Percentiles rank a stretch among this genome's conserved stretches.
phyloP scores from a whole-genome alignment of 2,888 invertebrate genomes.

The Nipponacmea schrenckii region DNA sequence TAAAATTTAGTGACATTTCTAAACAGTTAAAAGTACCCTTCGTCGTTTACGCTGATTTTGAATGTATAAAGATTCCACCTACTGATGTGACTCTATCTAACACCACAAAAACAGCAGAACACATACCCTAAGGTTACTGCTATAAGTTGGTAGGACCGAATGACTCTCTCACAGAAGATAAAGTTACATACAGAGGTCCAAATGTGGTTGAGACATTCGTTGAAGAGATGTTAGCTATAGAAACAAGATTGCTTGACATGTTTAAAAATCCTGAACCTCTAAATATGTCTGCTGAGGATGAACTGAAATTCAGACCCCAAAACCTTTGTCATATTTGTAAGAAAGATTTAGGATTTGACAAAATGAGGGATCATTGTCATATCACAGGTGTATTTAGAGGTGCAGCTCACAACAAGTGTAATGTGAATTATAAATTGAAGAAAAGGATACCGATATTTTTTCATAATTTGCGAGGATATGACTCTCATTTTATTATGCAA shows the following conservation, averaged over 20 bases:
- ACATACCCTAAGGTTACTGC: not conserved
- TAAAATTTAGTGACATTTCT: not conserved
- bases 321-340: conserved; percentile 13
- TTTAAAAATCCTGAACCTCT: too few species aligned
- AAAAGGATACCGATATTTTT: conserved; percentile 22
- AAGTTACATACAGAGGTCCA: conserved; percentile 15
- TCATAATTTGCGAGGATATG: conserved; percentile 26
- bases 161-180: not conserved
- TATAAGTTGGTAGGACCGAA: not conserved
- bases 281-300: not conserved
- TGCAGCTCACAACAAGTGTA: conserved; percentile 28
- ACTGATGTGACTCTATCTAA: too few species aligned
- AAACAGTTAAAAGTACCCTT: too few species aligned
- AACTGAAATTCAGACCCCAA: not conserved
- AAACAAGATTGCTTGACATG: too few species aligned
- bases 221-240: too few species aligned
- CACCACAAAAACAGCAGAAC: conserved; percentile 5
- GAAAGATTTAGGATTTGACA: not conserved
- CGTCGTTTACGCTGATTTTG: too few species aligned
- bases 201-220: conserved; percentile 16
- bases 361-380: conserved; percentile 27
- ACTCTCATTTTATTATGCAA: conserved; percentile 24
- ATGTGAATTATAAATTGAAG: conserved; percentile 10
- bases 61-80: too few species aligned
- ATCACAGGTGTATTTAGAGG: conserved; percentile 27